phyloP scores from a whole-genome alignment of 1,140 invertebrate genomes.

The Drosophila quadrilineata region DNA sequence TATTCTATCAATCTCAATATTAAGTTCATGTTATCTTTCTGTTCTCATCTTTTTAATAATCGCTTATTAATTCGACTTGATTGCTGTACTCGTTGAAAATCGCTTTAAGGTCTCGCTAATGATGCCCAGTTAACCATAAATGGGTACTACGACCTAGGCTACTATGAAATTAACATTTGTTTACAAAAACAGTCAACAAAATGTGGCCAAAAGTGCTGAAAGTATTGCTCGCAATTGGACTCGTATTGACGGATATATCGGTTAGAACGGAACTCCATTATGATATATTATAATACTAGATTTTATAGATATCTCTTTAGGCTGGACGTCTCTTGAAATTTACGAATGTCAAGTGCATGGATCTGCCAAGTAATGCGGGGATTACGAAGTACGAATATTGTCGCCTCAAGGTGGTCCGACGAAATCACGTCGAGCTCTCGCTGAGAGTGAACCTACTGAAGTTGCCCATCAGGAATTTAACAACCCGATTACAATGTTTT shows the following conservation, averaged over 20 bases:
- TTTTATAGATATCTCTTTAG: not conserved
- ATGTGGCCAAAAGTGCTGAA: constrained; percentile 5
- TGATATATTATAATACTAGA: not conserved
- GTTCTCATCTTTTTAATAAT: too few species aligned
- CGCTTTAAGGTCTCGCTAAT: too few species aligned
- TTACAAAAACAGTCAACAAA: not conserved
- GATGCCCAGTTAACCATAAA: too few species aligned
- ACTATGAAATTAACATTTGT: not conserved
- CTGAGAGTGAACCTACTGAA: constrained; percentile 44
- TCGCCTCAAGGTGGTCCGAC: constrained; percentile 47
- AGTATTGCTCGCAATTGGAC: not conserved
- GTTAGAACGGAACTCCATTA: too few species aligned
- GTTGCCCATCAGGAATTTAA: constrained; percentile 48
- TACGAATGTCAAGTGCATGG: constrained; percentile 64
- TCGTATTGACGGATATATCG: not conserved
- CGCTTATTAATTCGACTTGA: too few species aligned
- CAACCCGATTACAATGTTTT: constrained; percentile 48
- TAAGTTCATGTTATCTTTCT: too few species aligned
- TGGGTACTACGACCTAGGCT: too few species aligned
- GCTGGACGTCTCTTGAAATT: constrained; percentile 44
- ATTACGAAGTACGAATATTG: constrained; percentile 57
- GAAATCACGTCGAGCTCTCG: constrained; percentile 56
- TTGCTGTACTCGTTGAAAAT: too few species aligned
- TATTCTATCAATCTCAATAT: too few species aligned
- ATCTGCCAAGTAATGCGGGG: constrained; percentile 45